Evolutionary conservation across 1,140 invertebrate genomes (phyloP), one percentile per base, ranked within the genome.

Genomic region (Trialeurodes vaporariorum): DNA sequence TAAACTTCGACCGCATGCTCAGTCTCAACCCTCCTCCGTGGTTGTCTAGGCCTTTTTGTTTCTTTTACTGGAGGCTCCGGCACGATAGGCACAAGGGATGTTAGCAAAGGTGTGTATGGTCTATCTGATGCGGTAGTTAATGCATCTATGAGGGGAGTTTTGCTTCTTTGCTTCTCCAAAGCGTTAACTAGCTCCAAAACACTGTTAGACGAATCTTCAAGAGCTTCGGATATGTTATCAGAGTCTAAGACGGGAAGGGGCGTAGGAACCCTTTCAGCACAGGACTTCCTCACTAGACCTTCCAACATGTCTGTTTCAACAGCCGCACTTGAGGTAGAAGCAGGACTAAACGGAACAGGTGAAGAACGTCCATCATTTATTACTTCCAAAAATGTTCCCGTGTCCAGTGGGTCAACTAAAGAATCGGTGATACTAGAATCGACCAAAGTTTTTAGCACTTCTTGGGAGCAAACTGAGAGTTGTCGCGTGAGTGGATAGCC

Each of bases 111-210:
- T 21, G 70, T 72, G 49, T 72, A 73, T 2, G 70, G 69, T 1
- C 70, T 67, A 21, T 71, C 69, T 13, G 71, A 64, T 25, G 73
- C 73, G n/a, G 68, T 71, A 49, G 69, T 71, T 67, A 73, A 64
- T 22, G 70, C 70, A 9, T 27, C 25, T 11, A 69, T 68, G 59
- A 73, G 34, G 5, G 34, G 5, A 17, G 34, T 49, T 49, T 5
- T 17, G 5, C 17, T 5, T 5, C 5, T 17, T 5, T 49, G 34
- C 17, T 17, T 49, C 17, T 49, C 34, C 5, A 49, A 17, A 49
- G 34, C 34, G 5, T 49, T 17, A 9, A 49, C 34, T 49, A 49
- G 17, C 34, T 49, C 34, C 17, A 9, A 17, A 17, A 49, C 34
- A 49, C 5, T 49, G 17, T 49, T 49, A 5, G 5, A 5, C 34